Evolutionary conservation across 1,140 invertebrate genomes (phyloP), one percentile per base, ranked within the genome.

Genomic region (Mycetomoellerius zeteki): DNA sequence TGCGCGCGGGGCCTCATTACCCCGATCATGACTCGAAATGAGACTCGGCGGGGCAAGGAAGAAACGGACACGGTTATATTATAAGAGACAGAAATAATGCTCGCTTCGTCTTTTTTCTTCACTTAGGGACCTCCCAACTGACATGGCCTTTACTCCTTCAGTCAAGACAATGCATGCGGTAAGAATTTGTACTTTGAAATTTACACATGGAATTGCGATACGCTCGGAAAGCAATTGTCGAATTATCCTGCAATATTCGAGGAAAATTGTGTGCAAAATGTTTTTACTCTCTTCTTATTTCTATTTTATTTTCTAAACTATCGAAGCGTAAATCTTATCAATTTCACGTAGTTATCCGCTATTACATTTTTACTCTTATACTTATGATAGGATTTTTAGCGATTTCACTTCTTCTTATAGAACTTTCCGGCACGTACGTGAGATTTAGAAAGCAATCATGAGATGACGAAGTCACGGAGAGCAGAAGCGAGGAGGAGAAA

Each of bases 51-150:
- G 88, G 80, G 54, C 69, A 47, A 91, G 92, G 94, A 91, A 93
- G 93, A 94, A 93, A 94, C 90, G 93, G 93, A 94, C 93, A 94
- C 93, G 92, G 94, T 94, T 93, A 94, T 93, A 95, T 95, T 95
- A 95, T 94, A 94, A 94, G 91, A 95, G 94, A 94, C 94, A 93
- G 91, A 89, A 93, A 94, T 95, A 94, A 95, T 93, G 91, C 90
- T 91, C 86, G 86, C 91, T 93, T 93, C 89, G n/a, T 87, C 88
- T 92, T 92, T 94, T 93, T 94, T 92, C 90, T 84, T 89, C 86
- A 82, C 86, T 86, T 71, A 33, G 43, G 81, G 77, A 60, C 67
- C 80, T 37, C 33, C 62, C 77, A 30, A 58, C 50, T 54, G 62
- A 62, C 67, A 47, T 73, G 27, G 52, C 67, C 24, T 60, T 84